Evolutionary conservation across 2,113 vertebrate genomes (phyloP).

Genomic region (Callorhinus ursinus): DNA sequence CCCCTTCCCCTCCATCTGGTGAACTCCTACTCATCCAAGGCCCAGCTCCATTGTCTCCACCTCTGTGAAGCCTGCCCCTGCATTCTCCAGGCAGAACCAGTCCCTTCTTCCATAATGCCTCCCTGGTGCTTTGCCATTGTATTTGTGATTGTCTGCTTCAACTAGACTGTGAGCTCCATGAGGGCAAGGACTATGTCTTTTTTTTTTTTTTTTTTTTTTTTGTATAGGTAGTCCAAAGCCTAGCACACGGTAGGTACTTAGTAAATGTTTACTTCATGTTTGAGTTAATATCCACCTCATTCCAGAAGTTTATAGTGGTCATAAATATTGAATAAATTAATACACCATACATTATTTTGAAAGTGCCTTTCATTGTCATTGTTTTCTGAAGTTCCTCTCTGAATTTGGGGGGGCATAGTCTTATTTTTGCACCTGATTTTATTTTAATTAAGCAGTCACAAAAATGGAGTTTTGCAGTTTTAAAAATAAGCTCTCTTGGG

Average conservation of each 20-base stretch:
- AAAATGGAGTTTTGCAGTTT: neutral
- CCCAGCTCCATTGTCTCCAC: constrained; percentile 65
- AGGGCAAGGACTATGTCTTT: constrained; percentile 54
- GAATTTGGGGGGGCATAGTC: neutral
- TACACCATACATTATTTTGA: neutral
- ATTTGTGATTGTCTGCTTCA: constrained; percentile 25
- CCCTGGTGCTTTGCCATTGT: constrained; percentile 35
- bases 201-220: neutral
- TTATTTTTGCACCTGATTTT: constrained; percentile 35
- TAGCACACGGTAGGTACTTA: constrained; percentile 63
- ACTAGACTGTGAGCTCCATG: constrained; percentile 65
- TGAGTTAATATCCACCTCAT: neutral
- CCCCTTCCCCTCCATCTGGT: constrained; percentile 63
- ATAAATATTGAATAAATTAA: constrained; percentile 63
- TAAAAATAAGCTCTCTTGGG: neutral
- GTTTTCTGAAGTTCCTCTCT: neutral
- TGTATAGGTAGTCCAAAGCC: neutral
- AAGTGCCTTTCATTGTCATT: constrained; percentile 54
- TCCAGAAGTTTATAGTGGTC: constrained; percentile 6
- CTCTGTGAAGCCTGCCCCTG: constrained; percentile 55
- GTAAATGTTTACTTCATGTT: constrained; percentile 45
- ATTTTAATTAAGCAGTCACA: neutral
- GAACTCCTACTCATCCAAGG: constrained; percentile 62
- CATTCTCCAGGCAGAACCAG: constrained; percentile 32
- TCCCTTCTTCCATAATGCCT: neutral